A percentile compares a stretch with the other conserved stretches of the same genome.
Conservation (phyloP, 1,140 invertebrate genomes). For the Drosophila obscura region DNA sequence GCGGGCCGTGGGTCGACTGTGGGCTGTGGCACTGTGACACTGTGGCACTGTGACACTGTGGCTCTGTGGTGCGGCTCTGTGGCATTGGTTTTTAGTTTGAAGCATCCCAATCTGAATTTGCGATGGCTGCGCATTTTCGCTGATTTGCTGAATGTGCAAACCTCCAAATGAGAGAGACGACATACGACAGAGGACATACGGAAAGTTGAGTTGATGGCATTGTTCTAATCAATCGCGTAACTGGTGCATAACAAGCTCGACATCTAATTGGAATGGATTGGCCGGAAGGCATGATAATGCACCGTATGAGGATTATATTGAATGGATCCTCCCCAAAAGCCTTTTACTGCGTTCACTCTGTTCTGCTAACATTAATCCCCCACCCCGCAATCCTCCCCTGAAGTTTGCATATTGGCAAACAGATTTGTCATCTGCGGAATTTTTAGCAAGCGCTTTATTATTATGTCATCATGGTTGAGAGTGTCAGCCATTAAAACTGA, state of each 20-base stretch:
- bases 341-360: neutral
- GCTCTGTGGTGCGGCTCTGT: slow-evolving; percentile 15
- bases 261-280: slow-evolving; percentile 50
- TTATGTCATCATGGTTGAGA: slow-evolving; percentile 36
- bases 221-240: slow-evolving; percentile 37
- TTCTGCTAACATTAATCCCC: too few species aligned
- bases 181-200: too few species aligned
- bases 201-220: slow-evolving; percentile 24
- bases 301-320: slow-evolving; percentile 22
- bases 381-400: neutral
- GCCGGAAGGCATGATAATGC: slow-evolving; percentile 48
- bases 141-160: slow-evolving; percentile 42
- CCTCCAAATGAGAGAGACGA: slow-evolving; percentile 23
- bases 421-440: slow-evolving; percentile 39
- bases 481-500: slow-evolving; percentile 47
- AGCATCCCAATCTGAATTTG: slow-evolving; percentile 11
- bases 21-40: slow-evolving; percentile 2
- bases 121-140: slow-evolving; percentile 34
- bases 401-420: slow-evolving; percentile 1
- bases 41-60: slow-evolving; percentile 9
- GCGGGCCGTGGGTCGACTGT: neutral
- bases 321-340: neutral
- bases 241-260: slow-evolving; percentile 31
- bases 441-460: slow-evolving; percentile 34
- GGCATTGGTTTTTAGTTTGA: slow-evolving; percentile 37